phyloP scores from a whole-genome alignment of 2,113 vertebrate genomes.

The Procavia capensis region DNA sequence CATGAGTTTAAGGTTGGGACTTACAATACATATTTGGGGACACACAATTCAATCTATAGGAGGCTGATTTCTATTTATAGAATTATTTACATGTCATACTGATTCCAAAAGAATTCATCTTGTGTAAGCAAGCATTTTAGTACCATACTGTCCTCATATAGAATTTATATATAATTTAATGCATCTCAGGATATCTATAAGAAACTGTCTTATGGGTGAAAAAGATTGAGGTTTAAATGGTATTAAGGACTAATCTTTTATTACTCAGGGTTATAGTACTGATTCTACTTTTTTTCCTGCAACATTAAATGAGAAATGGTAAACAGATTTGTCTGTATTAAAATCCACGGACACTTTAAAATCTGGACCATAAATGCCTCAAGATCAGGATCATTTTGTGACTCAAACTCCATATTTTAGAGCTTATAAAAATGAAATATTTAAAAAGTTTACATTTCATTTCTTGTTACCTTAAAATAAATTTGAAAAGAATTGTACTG shows the following conservation, averaged over 20 bases:
- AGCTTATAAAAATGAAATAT: constrained; percentile 8
- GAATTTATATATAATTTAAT: neutral
- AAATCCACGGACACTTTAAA: neutral
- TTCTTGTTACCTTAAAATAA: constrained; percentile 66
- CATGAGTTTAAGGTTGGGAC: no score
- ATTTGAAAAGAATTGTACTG: neutral
- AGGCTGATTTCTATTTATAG: neutral
- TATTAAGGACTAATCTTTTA: neutral
- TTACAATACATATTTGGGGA: no score
- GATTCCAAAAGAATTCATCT: neutral
- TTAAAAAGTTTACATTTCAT: constrained; percentile 47
- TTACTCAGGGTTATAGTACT: neutral
- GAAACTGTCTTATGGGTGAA: neutral
- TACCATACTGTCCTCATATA: neutral
- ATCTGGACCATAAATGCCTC: neutral
- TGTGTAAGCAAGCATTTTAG: neutral
- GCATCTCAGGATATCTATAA: neutral
- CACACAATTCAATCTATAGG: no score
- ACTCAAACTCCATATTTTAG: constrained; percentile 14
- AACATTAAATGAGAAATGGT: neutral
- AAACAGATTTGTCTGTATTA: neutral
- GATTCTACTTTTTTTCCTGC: neutral
- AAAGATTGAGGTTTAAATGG: neutral
- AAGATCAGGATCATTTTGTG: neutral
- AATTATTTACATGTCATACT: neutral